Evolutionary conservation across 2,797 vertebrate species (phyloP).

Genomic region (Pipistrellus pygmaeus): DNA sequence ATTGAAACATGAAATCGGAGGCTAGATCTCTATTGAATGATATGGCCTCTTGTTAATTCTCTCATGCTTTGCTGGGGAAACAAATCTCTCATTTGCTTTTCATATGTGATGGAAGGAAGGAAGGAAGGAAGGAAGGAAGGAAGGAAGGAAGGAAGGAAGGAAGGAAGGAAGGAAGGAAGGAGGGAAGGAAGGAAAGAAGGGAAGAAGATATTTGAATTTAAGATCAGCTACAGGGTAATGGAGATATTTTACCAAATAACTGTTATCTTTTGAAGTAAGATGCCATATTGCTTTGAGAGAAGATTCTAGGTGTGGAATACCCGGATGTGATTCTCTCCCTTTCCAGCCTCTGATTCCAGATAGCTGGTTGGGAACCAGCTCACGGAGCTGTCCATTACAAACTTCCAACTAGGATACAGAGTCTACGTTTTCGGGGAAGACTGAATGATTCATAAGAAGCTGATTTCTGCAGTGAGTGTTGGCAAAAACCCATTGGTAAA

Average conservation of each 20-base stretch:
- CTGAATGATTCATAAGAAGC: neutral
- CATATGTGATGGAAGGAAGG: neutral
- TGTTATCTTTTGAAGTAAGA: neutral
- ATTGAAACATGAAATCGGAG: conserved; percentile 77
- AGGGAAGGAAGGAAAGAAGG: neutral
- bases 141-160: neutral
- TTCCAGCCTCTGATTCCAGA: neutral
- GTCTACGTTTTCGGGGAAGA: conserved; percentile 39
- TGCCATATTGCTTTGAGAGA: conserved; percentile 27
- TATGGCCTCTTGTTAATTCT: conserved; percentile 61
- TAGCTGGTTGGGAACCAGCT: conserved; percentile 45
- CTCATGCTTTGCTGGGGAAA: conserved; percentile 76
- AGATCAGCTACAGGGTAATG: conserved; percentile 60
- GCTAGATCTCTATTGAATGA: conserved; percentile 65
- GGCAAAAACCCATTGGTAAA: neutral
- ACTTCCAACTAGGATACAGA: conserved; percentile 27
- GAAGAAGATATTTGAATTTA: conserved; percentile 68
- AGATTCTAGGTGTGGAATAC: neutral
- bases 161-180: too few relatives aligned
- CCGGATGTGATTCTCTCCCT: conserved; percentile 55
- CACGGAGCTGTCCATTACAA: neutral
- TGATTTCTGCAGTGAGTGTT: neutral
- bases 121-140: too few relatives aligned
- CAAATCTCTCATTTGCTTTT: conserved; percentile 62
- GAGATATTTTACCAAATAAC: conserved; percentile 60